These are phyloP conservation scores for Micropoecilia bifurca DNA, from an alignment of 2,797 vertebrate species.

Conservation along the genomic window DNA sequence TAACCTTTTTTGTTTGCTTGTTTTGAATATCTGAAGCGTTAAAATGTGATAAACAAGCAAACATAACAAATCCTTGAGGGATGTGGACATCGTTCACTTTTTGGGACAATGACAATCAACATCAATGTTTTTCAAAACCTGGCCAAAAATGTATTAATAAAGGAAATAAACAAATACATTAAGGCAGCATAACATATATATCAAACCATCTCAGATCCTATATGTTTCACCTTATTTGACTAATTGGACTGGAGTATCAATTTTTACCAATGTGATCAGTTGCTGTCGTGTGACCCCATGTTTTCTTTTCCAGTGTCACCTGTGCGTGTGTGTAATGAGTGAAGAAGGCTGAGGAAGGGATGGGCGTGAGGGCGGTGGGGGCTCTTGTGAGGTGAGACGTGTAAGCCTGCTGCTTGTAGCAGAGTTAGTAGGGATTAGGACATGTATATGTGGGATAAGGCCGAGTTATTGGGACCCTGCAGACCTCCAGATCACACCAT, in stretches of 20 bases:
- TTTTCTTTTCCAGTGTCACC: neutral
- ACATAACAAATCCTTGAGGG: neutral
- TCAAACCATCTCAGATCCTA: neutral
- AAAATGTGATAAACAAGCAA: neutral
- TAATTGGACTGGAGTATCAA: neutral
- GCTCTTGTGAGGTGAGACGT: constrained; percentile 61
- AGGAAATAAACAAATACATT: neutral
- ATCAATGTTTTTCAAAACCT: neutral
- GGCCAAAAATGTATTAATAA: neutral
- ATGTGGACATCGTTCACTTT: neutral
- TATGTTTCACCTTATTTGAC: neutral
- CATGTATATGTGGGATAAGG: constrained; percentile 80
- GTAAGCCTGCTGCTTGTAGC: constrained; percentile 74
- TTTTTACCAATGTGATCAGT: neutral
- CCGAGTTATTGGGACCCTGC: constrained; percentile 54
- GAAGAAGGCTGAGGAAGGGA: constrained; percentile 46
- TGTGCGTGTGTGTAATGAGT: constrained; percentile 48
- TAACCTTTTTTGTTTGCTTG: neutral
- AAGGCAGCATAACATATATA: neutral
- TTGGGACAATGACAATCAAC: neutral
- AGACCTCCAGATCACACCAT: constrained; percentile 65
- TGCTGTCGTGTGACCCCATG: neutral
- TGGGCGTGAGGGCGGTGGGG: constrained; percentile 6
- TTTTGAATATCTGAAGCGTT: neutral
- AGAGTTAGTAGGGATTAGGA: constrained; percentile 81